Conservation (phyloP, 92 coral and sea anemone genomes). For the Blastomussa wellsi region DNA sequence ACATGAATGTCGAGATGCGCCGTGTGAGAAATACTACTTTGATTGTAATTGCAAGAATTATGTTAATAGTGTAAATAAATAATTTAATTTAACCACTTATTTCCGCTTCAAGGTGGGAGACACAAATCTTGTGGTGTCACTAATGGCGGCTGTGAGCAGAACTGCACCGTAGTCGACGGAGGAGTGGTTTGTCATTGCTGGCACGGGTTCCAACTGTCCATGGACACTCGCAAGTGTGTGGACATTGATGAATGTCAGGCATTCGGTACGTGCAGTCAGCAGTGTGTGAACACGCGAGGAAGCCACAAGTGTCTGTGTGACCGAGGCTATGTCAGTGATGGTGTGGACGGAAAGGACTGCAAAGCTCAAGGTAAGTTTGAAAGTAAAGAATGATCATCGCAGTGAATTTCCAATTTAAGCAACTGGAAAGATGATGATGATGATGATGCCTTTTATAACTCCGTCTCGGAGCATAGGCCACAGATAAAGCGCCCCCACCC, state of each 20-base stretch:
- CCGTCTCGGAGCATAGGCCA: no score
- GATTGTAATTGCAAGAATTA: no score
- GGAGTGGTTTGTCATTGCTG: conserved; percentile 80
- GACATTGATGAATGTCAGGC: conserved; percentile 83
- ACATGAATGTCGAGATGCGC: no score
- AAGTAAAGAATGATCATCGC: no score
- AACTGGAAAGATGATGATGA: no score
- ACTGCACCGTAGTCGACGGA: conserved; percentile 71
- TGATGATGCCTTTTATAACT: no score
- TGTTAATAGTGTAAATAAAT: no score
- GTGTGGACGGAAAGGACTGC: conserved; percentile 50
- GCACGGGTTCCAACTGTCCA: conserved; percentile 66
- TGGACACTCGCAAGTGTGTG: conserved; percentile 66
- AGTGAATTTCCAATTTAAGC: no score
- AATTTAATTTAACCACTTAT: background rate
- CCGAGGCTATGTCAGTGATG: conserved; percentile 71
- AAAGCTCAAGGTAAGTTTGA: conserved; percentile 69
- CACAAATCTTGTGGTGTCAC: conserved; percentile 54
- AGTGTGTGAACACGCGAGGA: conserved; percentile 82
- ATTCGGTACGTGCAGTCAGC: conserved; percentile 84
- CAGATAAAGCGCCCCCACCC: no score
- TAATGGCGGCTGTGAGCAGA: conserved; percentile 89
- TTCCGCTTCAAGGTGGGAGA: background rate
- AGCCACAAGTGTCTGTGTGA: conserved; percentile 81
- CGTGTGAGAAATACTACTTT: no score